Percentiles rank a stretch among this genome's conserved stretches.
Conservation (phyloP, 2,888 invertebrate genomes). For the Allacma fusca region DNA sequence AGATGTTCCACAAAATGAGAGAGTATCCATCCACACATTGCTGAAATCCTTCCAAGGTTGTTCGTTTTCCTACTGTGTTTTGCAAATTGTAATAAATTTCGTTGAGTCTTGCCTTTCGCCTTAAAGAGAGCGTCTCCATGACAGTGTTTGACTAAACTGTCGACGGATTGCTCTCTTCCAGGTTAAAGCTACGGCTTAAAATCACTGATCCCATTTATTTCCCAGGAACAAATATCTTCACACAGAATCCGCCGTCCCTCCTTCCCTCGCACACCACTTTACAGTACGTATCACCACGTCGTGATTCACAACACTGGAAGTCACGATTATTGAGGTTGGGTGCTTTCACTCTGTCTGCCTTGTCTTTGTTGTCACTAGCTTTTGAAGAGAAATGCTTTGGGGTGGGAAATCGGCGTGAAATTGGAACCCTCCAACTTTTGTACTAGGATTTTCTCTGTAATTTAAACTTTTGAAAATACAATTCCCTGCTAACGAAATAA, state of each 20-base stretch:
- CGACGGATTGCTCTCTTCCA: slow-evolving; percentile 99
- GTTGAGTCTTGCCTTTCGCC: slow-evolving; percentile 65
- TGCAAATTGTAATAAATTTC: neutral
- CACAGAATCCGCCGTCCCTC: neutral
- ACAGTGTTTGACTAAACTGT: slow-evolving; percentile 97
- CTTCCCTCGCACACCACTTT: too few species aligned
- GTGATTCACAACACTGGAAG: neutral
- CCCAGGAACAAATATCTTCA: neutral
- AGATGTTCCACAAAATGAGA: neutral
- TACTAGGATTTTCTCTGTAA: neutral
- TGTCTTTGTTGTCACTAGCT: neutral
- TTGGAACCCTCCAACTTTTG: neutral
- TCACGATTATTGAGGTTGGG: neutral
- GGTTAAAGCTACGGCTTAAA: slow-evolving; percentile 55
- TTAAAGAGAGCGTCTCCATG: slow-evolving; percentile 99
- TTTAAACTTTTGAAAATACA: too few species aligned
- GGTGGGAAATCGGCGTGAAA: slow-evolving; percentile 8
- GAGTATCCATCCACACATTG: slow-evolving; percentile 1
- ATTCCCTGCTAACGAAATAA: neutral
- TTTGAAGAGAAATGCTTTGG: neutral
- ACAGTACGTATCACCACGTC: neutral
- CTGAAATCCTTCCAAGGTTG: neutral
- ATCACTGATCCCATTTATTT: slow-evolving; percentile 4
- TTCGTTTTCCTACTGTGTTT: too few species aligned
- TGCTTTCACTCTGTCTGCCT: neutral